Evolutionary conservation across 2,888 invertebrate genomes (phyloP).

Genomic region (Cylloceria caligata): DNA sequence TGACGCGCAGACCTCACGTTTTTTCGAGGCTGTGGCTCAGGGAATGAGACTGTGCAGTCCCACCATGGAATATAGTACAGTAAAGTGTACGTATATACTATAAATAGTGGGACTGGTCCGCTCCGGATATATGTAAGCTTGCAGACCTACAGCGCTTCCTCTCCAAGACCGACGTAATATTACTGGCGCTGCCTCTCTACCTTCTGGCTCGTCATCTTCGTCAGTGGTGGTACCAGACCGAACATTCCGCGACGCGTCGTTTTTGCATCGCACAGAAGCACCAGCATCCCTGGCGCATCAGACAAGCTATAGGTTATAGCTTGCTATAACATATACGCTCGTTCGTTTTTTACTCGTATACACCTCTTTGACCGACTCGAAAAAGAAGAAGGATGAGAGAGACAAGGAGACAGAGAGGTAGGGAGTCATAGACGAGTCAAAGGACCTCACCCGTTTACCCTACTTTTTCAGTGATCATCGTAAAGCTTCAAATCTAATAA

Average conservation of each 20-base stretch:
- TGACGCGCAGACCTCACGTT: conserved; percentile 15
- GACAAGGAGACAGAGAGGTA: not conserved
- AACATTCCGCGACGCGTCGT: conserved; percentile 44
- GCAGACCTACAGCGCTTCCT: conserved; percentile 20
- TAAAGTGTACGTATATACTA: conserved; percentile 31
- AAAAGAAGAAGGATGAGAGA: not conserved
- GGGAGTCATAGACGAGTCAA: too few species aligned
- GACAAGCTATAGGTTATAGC: not conserved
- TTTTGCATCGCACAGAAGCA: conserved; percentile 37
- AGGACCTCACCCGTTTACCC: too few species aligned
- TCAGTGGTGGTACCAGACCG: conserved; percentile 15
- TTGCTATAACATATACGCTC: conserved; percentile 15
- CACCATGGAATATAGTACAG: conserved; percentile 21
- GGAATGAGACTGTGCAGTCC: conserved; percentile 44
- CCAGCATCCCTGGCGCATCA: conserved; percentile 12
- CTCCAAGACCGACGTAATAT: conserved; percentile 38
- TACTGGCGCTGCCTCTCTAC: not conserved
- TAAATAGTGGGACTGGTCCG: conserved; percentile 21
- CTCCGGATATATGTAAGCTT: not conserved
- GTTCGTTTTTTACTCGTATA: conserved; percentile 38
- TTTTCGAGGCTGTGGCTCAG: conserved; percentile 21
- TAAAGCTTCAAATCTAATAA: too few species aligned
- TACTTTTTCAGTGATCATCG: too few species aligned
- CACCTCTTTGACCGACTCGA: not conserved
- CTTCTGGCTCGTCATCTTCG: conserved; percentile 35